These are phyloP conservation scores for Thaumetopoea pityocampa DNA, from an alignment of 1,140 invertebrate genomes.

Conservation along the genomic window DNA sequence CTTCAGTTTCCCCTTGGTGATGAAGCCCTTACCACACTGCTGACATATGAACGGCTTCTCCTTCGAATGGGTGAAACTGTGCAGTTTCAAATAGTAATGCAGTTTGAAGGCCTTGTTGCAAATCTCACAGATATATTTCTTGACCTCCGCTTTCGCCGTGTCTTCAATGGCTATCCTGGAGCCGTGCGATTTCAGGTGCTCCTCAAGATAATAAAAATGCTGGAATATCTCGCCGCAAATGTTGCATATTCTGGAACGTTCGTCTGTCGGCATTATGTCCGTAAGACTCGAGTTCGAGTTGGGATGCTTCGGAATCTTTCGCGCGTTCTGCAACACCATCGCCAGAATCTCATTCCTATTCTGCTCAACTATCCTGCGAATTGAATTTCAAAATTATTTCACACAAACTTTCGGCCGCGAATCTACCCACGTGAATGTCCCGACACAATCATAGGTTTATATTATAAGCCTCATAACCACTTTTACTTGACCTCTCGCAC, in stretches of 20 bases:
- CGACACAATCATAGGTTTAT: too few species aligned
- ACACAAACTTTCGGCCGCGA: too few species aligned
- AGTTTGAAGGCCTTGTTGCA: conserved; percentile 78
- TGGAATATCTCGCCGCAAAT: conserved; percentile 76
- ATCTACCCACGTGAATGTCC: too few species aligned
- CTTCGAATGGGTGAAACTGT: conserved; percentile 62
- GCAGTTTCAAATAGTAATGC: conserved; percentile 61
- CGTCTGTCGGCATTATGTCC: conserved; percentile 39
- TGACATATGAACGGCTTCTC: conserved; percentile 65
- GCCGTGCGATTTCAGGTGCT: conserved; percentile 77
- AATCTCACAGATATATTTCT: conserved; percentile 74
- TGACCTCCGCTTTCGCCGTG: conserved; percentile 53
- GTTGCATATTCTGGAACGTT: conserved; percentile 72
- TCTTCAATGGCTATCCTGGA: conserved; percentile 64
- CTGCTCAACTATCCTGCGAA: conserved; percentile 50
- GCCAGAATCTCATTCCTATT: conserved; percentile 55
- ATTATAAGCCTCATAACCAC: too few species aligned
- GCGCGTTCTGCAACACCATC: conserved; percentile 59
- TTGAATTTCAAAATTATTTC: not conserved
- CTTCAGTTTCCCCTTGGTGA: conserved; percentile 59
- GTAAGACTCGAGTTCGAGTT: conserved; percentile 28
- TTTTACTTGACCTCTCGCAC: too few species aligned
- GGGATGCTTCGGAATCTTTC: conserved; percentile 42
- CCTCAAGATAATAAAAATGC: conserved; percentile 74
- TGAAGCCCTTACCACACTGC: conserved; percentile 69